A percentile compares a stretch with the other conserved stretches of the same genome.
Conservation (phyloP, 30 jellyfish, hydroid and myxozoan species). For the Turritopsis rubra region DNA sequence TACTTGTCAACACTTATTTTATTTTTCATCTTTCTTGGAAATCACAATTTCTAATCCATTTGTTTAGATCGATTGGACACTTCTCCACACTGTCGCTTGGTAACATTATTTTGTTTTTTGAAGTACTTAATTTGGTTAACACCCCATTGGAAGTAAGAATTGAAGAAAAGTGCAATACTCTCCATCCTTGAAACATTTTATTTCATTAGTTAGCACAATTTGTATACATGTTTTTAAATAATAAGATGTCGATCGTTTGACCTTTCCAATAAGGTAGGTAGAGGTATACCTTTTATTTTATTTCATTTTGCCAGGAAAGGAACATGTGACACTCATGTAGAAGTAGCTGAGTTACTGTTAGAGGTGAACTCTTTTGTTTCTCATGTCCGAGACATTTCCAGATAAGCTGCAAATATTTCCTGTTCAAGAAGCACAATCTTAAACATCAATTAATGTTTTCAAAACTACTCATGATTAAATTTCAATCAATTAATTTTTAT, state of each 20-base stretch:
- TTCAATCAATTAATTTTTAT: background rate
- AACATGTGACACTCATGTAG: constrained; percentile 65
- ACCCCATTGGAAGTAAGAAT: too few relatives aligned
- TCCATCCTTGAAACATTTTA: too few relatives aligned
- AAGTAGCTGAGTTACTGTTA: constrained; percentile 68
- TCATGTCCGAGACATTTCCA: too few relatives aligned
- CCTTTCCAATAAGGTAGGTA: too few relatives aligned
- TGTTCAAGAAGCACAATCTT: too few relatives aligned
- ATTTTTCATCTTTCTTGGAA: background rate
- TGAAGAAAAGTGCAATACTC: too few relatives aligned
- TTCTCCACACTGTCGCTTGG: constrained; percentile 90
- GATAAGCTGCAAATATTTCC: background rate
- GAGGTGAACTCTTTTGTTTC: constrained; percentile 66
- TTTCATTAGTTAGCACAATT: too few relatives aligned
- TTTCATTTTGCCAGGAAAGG: constrained; percentile 84
- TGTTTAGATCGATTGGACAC: constrained; percentile 61
- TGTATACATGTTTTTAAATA: too few relatives aligned
- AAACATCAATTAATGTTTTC: too few relatives aligned
- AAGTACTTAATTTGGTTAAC: too few relatives aligned
- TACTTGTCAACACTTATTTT: background rate
- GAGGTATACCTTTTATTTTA: too few relatives aligned
- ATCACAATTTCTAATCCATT: background rate
- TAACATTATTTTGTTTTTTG: constrained; percentile 26
- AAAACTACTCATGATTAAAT: background rate
- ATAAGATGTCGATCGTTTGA: too few relatives aligned